Conservation (phyloP, 2,797 vertebrate genomes). For the Dermochelys coriacea region DNA sequence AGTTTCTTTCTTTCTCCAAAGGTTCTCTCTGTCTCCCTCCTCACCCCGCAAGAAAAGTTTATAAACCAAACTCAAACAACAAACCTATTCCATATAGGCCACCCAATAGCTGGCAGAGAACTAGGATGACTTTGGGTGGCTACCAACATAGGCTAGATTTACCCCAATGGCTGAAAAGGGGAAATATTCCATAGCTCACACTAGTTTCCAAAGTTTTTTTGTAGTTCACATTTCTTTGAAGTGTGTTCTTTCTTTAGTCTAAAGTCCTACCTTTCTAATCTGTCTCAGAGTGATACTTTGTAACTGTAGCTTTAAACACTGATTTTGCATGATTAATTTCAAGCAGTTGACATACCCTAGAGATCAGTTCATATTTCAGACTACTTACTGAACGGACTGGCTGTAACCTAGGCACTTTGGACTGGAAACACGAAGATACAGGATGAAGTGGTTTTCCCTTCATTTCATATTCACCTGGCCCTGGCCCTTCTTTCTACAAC, state of each 20-base stretch:
- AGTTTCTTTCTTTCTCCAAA: neutral
- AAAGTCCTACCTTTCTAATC: neutral
- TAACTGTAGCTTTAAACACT: neutral
- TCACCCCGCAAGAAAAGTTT: neutral
- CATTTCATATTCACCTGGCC: constrained; percentile 83
- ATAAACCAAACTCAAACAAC: neutral
- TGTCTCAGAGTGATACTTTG: neutral
- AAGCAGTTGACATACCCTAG: neutral
- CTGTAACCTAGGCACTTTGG: constrained; percentile 83
- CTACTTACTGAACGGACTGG: constrained; percentile 80
- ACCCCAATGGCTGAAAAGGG: neutral
- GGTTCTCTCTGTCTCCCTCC: neutral
- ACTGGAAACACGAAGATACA: constrained; percentile 87
- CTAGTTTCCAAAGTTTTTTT: neutral
- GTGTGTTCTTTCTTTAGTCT: neutral
- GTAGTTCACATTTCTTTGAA: neutral
- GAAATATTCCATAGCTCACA: neutral
- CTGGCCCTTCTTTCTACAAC: constrained; percentile 84
- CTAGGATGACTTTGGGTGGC: neutral
- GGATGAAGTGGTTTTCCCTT: constrained; percentile 48
- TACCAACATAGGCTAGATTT: neutral
- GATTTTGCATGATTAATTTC: neutral
- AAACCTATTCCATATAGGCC: neutral
- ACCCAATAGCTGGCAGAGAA: neutral
- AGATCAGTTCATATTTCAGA: neutral